These are phyloP conservation scores for Jaculus jaculus DNA, from an alignment of 2,113 vertebrate genomes.

Conservation along the genomic window DNA sequence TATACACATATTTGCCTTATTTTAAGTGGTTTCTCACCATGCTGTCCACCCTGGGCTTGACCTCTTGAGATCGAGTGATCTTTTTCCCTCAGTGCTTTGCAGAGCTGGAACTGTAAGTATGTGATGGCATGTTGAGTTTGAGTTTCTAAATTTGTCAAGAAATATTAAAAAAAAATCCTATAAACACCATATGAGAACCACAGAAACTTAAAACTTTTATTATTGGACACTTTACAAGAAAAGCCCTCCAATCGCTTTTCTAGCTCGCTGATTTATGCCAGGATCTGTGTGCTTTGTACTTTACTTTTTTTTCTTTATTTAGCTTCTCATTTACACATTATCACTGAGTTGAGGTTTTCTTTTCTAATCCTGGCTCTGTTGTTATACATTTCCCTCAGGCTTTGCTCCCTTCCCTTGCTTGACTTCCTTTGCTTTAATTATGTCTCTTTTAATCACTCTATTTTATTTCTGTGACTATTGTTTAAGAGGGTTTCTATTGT, in stretches of 20 bases:
- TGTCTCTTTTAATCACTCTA: neutral
- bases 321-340: neutral
- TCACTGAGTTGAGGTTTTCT: neutral
- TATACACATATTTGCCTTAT: too few relatives aligned
- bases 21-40: too few relatives aligned
- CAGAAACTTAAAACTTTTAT: neutral
- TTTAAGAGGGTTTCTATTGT: neutral
- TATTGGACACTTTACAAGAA: neutral
- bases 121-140: too few relatives aligned
- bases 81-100: too few relatives aligned
- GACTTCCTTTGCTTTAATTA: neutral
- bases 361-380: neutral
- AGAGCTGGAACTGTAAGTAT: too few relatives aligned
- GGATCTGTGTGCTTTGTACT: neutral
- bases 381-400: neutral
- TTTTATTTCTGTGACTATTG: neutral
- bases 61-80: too few relatives aligned
- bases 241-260: neutral
- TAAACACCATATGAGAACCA: neutral
- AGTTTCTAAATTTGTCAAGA: too few relatives aligned
- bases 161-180: too few relatives aligned
- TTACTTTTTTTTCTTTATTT: neutral
- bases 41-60: too few relatives aligned
- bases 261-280: neutral
- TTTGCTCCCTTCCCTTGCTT: neutral